Conservation (phyloP, 2,888 invertebrate species). For the Eledone cirrhosa region DNA sequence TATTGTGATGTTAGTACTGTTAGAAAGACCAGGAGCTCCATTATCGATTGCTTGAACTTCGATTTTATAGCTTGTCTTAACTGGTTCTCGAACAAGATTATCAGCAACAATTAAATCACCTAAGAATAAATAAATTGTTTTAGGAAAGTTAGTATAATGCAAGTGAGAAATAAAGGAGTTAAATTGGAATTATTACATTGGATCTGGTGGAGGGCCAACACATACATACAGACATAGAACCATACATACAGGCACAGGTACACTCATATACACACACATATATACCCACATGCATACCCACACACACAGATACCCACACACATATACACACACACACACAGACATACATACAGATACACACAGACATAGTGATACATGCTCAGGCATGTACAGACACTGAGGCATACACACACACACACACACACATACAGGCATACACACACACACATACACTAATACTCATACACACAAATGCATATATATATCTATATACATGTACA, state of each 20-base stretch:
- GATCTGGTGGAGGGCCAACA: not conserved
- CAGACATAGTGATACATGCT: no score
- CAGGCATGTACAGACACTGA: no score
- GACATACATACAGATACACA: no score
- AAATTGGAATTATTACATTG: not conserved
- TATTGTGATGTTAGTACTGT: slow-evolving; percentile 34
- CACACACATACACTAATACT: no score
- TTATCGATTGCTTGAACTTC: slow-evolving; percentile 38
- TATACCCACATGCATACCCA: no score
- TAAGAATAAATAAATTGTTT: slow-evolving; percentile 27
- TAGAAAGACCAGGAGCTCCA: slow-evolving; percentile 34
- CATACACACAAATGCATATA: no score
- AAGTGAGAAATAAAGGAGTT: not conserved
- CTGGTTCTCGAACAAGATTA: slow-evolving; percentile 35
- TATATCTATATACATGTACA: no score
- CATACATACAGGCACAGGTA: not conserved
- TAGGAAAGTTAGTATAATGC: not conserved
- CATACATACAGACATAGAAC: not conserved
- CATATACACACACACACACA: no score
- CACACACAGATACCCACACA: no score
- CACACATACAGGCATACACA: no score
- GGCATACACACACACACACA: no score
- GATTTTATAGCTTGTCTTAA: slow-evolving; percentile 34
- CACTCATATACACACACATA: not conserved
- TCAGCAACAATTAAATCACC: slow-evolving; percentile 38